Conservation (phyloP, 2,797 vertebrate species). For the Synaphobranchus kaupii region DNA sequence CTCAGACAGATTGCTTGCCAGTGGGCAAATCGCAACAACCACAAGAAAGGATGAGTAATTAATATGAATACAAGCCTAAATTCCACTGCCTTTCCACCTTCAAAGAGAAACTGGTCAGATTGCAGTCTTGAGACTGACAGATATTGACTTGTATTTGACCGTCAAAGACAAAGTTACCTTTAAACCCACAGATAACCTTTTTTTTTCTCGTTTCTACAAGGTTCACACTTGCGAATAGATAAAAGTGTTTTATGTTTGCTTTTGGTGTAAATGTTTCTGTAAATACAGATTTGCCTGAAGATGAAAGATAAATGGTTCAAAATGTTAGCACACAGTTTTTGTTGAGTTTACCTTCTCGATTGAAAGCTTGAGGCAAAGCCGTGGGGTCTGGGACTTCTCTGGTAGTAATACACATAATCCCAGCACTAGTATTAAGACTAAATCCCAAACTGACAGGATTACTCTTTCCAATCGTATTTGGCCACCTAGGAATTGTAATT, state of each 20-base stretch:
- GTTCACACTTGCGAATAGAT: conserved; percentile 53
- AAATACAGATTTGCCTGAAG: not conserved
- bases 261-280: not conserved
- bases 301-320: not conserved
- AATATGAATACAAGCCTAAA: conserved; percentile 74
- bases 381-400: not conserved
- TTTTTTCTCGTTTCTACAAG: conserved; percentile 45
- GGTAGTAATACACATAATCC: not conserved
- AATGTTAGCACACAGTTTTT: not conserved
- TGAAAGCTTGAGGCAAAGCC: not conserved
- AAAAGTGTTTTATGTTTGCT: conserved; percentile 31
- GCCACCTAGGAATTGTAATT: not conserved
- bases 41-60: conserved; percentile 72
- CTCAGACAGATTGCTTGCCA: conserved; percentile 71
- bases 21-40: conserved; percentile 72
- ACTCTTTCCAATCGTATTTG: not conserved
- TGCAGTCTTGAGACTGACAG: conserved; percentile 63
- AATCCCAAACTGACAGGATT: not conserved
- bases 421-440: not conserved
- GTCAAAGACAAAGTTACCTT: conserved; percentile 65
- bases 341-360: not conserved
- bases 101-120: conserved; percentile 71
- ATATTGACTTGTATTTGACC: conserved; percentile 75
- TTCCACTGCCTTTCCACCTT: conserved; percentile 70
- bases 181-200: conserved; percentile 70